Evolutionary conservation across 1,140 invertebrate species (phyloP).

Genomic region (Macrocentrus cingulum): DNA sequence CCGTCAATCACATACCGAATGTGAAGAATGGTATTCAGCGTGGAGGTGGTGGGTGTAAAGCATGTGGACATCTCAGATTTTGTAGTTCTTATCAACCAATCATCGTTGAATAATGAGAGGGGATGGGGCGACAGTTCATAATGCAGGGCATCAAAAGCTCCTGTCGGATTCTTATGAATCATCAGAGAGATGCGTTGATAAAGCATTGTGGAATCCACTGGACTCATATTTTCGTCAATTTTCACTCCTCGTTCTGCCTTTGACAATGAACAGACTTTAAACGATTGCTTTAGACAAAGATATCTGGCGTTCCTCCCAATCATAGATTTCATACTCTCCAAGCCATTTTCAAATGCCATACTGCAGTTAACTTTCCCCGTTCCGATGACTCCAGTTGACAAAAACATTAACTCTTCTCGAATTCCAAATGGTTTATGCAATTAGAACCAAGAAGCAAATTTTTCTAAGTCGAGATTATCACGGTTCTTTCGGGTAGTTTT

Average conservation of each 20-base stretch:
- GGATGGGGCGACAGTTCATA: constrained; percentile 47
- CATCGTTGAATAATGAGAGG: constrained; percentile 40
- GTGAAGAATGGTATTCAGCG: not conserved
- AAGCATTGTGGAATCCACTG: constrained; percentile 41
- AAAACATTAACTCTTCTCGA: constrained; percentile 35
- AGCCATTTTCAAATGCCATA: constrained; percentile 44
- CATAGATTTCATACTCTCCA: constrained; percentile 21
- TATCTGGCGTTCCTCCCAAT: constrained; percentile 24
- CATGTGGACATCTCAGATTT: constrained; percentile 45
- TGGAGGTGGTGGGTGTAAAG: no score
- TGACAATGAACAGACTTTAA: constrained; percentile 21
- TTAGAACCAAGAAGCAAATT: no score
- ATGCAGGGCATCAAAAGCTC: constrained; percentile 45
- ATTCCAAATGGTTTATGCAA: not conserved
- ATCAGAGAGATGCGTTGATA: constrained; percentile 46
- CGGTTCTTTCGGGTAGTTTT: no score
- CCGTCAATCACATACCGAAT: constrained; percentile 26
- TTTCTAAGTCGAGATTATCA: no score
- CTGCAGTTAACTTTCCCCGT: constrained; percentile 48
- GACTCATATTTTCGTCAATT: constrained; percentile 24
- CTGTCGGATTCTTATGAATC: constrained; percentile 35
- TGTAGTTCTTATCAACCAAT: constrained; percentile 42
- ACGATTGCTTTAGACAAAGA: constrained; percentile 15
- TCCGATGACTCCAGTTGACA: constrained; percentile 46
- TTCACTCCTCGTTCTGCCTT: constrained; percentile 15